A percentile compares a stretch with the other conserved stretches of the same genome.
Conservation (phyloP, 2,113 vertebrate genomes). For the Rhinoptilus africanus region DNA sequence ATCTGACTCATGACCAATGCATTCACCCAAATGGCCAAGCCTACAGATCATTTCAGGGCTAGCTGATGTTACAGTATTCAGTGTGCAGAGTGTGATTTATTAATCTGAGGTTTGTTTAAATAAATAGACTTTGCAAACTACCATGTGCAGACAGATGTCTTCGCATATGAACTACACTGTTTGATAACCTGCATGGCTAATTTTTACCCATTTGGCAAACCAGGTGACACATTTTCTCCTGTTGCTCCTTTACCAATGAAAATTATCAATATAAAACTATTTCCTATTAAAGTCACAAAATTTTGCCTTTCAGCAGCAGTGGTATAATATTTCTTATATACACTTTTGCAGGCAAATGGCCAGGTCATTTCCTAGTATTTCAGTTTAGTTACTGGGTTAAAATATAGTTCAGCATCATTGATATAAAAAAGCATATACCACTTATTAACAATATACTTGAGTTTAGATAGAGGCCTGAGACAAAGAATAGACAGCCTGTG, state of each 20-base stretch:
- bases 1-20: neutral
- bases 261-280: neutral
- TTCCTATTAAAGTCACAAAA: neutral
- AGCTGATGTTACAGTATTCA: neutral
- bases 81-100: neutral
- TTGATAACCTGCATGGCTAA: neutral
- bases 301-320: neutral
- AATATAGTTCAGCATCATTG: neutral
- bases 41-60: neutral
- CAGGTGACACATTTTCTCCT: neutral
- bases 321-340: neutral
- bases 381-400: neutral
- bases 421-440: neutral
- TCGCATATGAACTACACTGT: neutral
- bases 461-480: neutral
- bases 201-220: neutral
- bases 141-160: neutral
- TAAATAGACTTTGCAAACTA: neutral
- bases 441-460: neutral
- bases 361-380: neutral
- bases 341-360: neutral
- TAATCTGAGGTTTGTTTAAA: conserved; percentile 12
- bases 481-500: neutral
- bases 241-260: neutral
- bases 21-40: neutral